phyloP scores from a whole-genome alignment of 2,113 vertebrate species.

The Bufo gargarizans region DNA sequence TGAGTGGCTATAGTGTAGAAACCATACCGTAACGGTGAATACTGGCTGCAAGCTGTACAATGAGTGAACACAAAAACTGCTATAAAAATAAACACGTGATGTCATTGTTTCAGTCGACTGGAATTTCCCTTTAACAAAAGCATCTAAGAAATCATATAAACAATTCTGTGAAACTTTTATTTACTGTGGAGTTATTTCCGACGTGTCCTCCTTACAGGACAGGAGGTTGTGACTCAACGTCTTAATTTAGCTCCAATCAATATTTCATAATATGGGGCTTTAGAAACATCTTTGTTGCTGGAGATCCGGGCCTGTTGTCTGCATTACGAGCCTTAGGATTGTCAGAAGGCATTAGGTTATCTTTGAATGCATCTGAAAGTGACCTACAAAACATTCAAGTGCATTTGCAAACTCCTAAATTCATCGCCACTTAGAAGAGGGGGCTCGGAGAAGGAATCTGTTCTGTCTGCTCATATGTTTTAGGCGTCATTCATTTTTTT shows the following conservation, averaged over 20 bases:
- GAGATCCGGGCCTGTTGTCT: slow-evolving; percentile 35
- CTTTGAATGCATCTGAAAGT: slow-evolving; percentile 55
- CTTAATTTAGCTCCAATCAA: slow-evolving; percentile 56
- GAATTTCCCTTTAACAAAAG: background rate
- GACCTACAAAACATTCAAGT: slow-evolving; percentile 57
- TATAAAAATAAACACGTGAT: too few species aligned
- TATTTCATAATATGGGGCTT: slow-evolving; percentile 57
- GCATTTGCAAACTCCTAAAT: slow-evolving; percentile 23
- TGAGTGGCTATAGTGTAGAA: too few species aligned
- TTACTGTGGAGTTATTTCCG: slow-evolving; percentile 7
- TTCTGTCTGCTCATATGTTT: background rate
- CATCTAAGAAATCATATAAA: background rate
- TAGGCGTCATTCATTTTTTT: slow-evolving; percentile 2
- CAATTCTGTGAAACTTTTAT: background rate
- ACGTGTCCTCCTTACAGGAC: slow-evolving; percentile 45
- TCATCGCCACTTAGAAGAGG: background rate
- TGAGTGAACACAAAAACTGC: too few species aligned
- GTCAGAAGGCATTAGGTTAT: slow-evolving; percentile 56
- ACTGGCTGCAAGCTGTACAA: too few species aligned
- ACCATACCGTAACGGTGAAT: too few species aligned
- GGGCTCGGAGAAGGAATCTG: background rate
- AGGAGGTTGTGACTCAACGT: slow-evolving; percentile 51
- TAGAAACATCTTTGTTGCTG: slow-evolving; percentile 51
- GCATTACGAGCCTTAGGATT: slow-evolving; percentile 51
- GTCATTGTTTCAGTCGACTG: too few species aligned